Evolutionary conservation across 2,113 vertebrate species (phyloP).

Genomic region (Apaloderma vittatum): DNA sequence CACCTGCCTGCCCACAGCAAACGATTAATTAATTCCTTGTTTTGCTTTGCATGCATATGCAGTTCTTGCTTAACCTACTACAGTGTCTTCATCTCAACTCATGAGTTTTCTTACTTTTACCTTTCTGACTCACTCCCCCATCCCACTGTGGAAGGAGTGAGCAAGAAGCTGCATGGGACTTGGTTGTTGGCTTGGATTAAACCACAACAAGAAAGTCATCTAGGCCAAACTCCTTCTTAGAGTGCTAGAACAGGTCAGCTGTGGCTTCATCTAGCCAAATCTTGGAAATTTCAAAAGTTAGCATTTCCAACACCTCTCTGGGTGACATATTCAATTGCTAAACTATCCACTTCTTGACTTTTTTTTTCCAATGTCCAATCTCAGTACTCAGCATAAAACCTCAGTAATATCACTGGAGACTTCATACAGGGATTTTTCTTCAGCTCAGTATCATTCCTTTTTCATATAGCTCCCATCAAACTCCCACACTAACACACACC

Average conservation of each 20-base stretch:
- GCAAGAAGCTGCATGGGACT: neutral
- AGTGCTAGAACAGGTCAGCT: neutral
- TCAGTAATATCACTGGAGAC: neutral
- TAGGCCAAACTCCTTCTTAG: neutral
- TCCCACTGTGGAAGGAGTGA: accelerated
- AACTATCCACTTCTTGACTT: neutral
- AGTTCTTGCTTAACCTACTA: neutral
- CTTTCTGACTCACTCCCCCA: neutral
- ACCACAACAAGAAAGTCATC: neutral
- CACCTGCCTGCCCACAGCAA: neutral
- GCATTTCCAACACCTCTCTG: neutral
- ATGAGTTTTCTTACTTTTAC: neutral
- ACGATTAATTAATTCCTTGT: neutral
- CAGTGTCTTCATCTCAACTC: neutral
- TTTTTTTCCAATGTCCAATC: neutral
- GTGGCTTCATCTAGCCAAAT: neutral
- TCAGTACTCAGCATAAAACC: neutral
- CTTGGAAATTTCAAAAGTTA: neutral
- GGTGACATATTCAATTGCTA: neutral
- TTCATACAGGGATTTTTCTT: neutral
- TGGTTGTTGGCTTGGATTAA: neutral
- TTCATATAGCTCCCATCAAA: neutral
- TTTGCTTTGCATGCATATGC: accelerated
- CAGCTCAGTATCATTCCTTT: neutral
- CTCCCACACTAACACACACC: neutral